Evolutionary conservation across 92 coral and sea anemone genomes (phyloP).

Genomic region (Epizoanthus rinbou): DNA sequence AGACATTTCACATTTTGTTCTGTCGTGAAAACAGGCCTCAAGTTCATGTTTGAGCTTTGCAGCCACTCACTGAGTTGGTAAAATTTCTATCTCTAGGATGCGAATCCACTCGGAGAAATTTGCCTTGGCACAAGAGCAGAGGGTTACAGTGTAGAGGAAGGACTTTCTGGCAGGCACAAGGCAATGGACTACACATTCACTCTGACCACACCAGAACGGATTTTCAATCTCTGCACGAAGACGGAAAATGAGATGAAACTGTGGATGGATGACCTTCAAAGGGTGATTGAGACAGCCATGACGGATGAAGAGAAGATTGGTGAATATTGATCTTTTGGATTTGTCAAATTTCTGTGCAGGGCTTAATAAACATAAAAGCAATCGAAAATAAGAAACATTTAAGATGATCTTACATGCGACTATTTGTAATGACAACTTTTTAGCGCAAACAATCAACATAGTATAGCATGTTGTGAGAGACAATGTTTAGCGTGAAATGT

Average conservation of each 20-base stretch:
- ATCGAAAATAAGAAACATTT: too few species aligned
- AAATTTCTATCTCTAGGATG: slow-evolving; percentile 62
- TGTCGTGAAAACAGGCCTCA: too few species aligned
- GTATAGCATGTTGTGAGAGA: too few species aligned
- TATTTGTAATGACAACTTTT: too few species aligned
- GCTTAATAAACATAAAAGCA: too few species aligned
- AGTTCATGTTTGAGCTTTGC: background rate
- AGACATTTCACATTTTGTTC: too few species aligned
- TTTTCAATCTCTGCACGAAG: slow-evolving; percentile 73
- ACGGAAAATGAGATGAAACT: slow-evolving; percentile 85
- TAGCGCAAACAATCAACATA: too few species aligned
- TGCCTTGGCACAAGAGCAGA: slow-evolving; percentile 78
- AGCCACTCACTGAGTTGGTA: too few species aligned
- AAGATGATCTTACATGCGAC: too few species aligned
- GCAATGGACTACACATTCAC: slow-evolving; percentile 74
- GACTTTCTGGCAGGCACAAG: slow-evolving; percentile 55
- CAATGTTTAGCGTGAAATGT: too few species aligned
- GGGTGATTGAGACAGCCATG: slow-evolving; percentile 64
- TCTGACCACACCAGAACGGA: slow-evolving; percentile 73
- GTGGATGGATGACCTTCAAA: slow-evolving; percentile 77
- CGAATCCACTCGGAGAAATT: slow-evolving; percentile 85
- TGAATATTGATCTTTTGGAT: slow-evolving; percentile 3
- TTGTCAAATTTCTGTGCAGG: too few species aligned
- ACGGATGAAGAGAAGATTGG: slow-evolving; percentile 85
- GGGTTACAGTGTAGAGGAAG: slow-evolving; percentile 73